Evolutionary conservation across 35 echinoderm and acorn worm species (phyloP).

Genomic region (Apostichopus japonicus): DNA sequence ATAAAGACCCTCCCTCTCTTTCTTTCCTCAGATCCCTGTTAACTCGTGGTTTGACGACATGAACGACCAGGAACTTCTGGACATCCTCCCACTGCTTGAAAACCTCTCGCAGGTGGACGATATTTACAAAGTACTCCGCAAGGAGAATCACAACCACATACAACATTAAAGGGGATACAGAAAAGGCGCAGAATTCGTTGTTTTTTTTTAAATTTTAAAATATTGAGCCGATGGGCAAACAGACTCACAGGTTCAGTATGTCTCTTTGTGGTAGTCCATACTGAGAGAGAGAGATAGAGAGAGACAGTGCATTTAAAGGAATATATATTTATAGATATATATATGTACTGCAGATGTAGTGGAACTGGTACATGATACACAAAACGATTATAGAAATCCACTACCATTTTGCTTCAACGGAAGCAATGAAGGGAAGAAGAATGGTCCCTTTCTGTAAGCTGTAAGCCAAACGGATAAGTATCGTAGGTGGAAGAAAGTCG

Average conservation of each 20-base stretch:
- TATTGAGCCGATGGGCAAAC: not conserved
- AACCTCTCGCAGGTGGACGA: slow-evolving; percentile 89
- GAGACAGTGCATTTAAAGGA: not conserved
- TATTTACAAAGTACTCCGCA: slow-evolving; percentile 93
- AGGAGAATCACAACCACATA: slow-evolving; percentile 98
- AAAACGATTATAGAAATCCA: too few species aligned
- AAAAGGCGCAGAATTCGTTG: not conserved
- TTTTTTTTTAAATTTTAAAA: not conserved
- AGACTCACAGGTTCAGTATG: not conserved
- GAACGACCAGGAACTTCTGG: slow-evolving; percentile 90
- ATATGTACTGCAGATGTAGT: too few species aligned
- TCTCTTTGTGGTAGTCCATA: not conserved
- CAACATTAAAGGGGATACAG: slow-evolving; percentile 60
- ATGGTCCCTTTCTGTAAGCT: too few species aligned
- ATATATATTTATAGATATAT: too few species aligned
- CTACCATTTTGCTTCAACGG: too few species aligned
- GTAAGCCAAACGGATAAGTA: too few species aligned
- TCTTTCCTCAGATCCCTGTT: slow-evolving; percentile 84
- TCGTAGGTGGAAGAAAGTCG: too few species aligned
- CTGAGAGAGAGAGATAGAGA: not conserved
- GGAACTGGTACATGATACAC: too few species aligned
- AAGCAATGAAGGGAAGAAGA: too few species aligned
- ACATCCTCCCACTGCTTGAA: slow-evolving; percentile 93
- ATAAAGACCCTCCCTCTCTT: too few species aligned
- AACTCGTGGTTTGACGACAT: slow-evolving; percentile 99